These are phyloP conservation scores for Paguma larvata DNA, from an alignment of 2,797 vertebrate genomes.

Conservation along the genomic window DNA sequence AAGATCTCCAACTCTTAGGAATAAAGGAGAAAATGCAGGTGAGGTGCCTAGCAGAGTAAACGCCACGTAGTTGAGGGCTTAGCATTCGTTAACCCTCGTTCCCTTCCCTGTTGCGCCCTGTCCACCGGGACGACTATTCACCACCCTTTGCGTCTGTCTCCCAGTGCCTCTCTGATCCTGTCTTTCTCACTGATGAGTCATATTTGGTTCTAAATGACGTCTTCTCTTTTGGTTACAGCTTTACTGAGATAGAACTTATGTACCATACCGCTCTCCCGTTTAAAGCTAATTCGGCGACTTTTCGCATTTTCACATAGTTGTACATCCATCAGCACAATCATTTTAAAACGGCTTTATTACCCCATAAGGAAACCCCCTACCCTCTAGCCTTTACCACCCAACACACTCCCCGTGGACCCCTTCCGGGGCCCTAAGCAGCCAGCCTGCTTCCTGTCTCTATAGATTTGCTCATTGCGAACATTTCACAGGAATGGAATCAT, in stretches of 20 bases:
- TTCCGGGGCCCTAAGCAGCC: background rate
- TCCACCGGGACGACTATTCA: background rate
- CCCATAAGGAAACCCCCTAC: background rate
- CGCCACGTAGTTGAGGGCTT: background rate
- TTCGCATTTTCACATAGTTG: background rate
- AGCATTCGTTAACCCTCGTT: background rate
- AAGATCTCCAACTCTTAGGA: background rate
- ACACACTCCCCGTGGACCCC: background rate
- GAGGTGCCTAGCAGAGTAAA: background rate
- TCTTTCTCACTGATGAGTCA: background rate
- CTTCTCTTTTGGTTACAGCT: background rate
- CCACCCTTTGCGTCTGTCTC: background rate
- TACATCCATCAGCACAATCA: background rate
- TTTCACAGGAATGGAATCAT: background rate
- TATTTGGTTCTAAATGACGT: background rate
- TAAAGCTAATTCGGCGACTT: background rate
- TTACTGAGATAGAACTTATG: background rate
- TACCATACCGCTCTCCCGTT: background rate
- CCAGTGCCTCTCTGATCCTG: background rate
- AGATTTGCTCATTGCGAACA: background rate
- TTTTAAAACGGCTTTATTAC: background rate
- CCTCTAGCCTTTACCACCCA: background rate
- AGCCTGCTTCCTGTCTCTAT: background rate
- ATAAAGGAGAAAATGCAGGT: background rate
- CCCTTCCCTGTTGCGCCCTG: accelerated